Base-by-base conservation (phyloP, 2,113 vertebrate genomes). In the Psettodes erumei region DNA sequence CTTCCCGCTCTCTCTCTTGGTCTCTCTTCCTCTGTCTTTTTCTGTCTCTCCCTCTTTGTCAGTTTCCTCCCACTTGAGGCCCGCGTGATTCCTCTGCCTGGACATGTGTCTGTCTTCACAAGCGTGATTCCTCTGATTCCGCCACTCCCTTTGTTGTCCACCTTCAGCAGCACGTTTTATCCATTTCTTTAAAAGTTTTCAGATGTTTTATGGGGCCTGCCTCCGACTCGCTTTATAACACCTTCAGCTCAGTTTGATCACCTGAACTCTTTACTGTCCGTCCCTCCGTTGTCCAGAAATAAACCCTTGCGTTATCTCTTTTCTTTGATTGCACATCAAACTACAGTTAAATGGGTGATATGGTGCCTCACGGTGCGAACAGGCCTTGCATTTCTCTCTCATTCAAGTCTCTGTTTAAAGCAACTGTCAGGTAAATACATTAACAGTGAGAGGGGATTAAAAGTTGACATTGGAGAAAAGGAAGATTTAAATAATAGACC, bases 61-160 rank as follows among this genome's bases (percentile, higher is more conserved):
- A 54, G 27, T 78, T 85, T 79, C 77, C 61, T 79, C 67, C 68
- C 72, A 50, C 68, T 47, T 81, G 69, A 83, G 59, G 13, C 37
- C 43, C 58, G 40, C 60, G 47, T 15, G 42, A 80, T 75, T 74
- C n/a, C 21, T 59, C 73, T 59, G 75, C 71, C 75, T 74, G 66
- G 71, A 84, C 82, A 75, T 64, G 66, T 78, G 67, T n/a, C 64
- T 43, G 66, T 45, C 11, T 79, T 82, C 77, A 45, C 12, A 0
- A 73, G 60, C 72, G 0, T 0, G 11, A 71, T 62, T 73, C 63
- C 71, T 79, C 74, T 47, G 59, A 47, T 70, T 87, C 42, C 64
- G 71, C 62, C 81, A 56, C 61, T 62, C 15, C 33, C 33, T 74
- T 54, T 71, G 71, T 55, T 67, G 65, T 64, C 70, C 53, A 51